Base-by-base conservation (phyloP, 1,140 invertebrate species). In the Drosophila pallidifrons region DNA sequence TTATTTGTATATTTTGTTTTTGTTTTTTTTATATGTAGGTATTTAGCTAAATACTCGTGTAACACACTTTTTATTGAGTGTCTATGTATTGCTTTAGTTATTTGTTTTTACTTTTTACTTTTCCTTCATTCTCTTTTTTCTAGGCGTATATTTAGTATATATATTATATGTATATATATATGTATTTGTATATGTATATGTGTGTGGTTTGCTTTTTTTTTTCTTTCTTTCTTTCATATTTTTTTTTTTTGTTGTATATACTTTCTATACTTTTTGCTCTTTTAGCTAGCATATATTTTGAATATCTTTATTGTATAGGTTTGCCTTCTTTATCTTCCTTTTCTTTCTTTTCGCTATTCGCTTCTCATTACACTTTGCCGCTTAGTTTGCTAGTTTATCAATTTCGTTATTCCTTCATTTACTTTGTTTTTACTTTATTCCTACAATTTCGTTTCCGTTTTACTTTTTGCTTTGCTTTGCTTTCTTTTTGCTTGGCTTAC, bases 21-120 rank as follows among this genome's bases (percentile, higher is more conserved):
- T 16, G 61, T 66, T 54, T 38, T n/a, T 52, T 47, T 45, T 69
- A 57, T 81, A 65, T 51, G 45, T 78, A 81, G 51, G 64, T 74
- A 55, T 61, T 81, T 82, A 85, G 82, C 86, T 89, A 89, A 81
- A 85, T 89, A 83, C 69, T 86, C 81, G 73, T 89, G 77, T 85
- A 90, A 81, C 79, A 75, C 83, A 88, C 77, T 79, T 25, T 25
- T 25, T 82, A 88, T 75, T 69, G 83, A 87, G 85, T 87, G 83
- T 88, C 85, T 81, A 88, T 89, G 85, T 88, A 88, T 83, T 88
- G 89, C 83, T 83, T 88, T 86, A 91, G 89, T 80, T 90, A 59
- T 70, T 70, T n/a, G n/a, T 49, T 80, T 78, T 81, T 75, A 16
- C 16, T 46, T 70, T 77, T 70, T 52, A 25, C 20, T 57, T 66